Base-by-base conservation (phyloP, 2,113 vertebrate genomes). In the Barbus barbus region DNA sequence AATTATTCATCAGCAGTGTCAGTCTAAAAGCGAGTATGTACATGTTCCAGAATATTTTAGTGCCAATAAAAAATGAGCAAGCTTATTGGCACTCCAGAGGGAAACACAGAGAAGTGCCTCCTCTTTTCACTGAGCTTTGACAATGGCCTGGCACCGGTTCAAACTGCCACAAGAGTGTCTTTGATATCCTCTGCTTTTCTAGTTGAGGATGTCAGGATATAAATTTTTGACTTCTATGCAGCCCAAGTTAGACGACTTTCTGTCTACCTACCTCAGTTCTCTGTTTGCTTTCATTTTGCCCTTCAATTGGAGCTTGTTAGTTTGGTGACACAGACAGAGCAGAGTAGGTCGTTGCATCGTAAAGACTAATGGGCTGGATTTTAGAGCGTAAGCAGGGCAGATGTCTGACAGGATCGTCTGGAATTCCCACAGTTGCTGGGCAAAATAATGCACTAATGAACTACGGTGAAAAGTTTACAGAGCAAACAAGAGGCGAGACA, bases 1-100 rank as follows among this genome's bases (percentile, higher is more conserved):
- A 84, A 84, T 87, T 58, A 87, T 87, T 87, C 72, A 87, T 84
- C 51, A 72, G 28, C 48, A 4, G 28, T 72, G 61, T 82, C 79
- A 33, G 63, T 81, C 73, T 78, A 44, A 82, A 75, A 75, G 79
- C 46, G 41, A 84, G 51, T 28, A 74, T 22, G 31, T 28, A 26
- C 61, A 77, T 46, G 46, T 33, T 77, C 28, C 53, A 53, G 74
- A 82, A 84, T 85, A 51, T 85, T 48, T 78, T 58, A 72, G 56
- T 65, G 65, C 31, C 65, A 77, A 73, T 85, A 87, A 72, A 58
- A 87, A 67, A 60, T 26, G 36, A 31, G 71, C 28, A 63, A 51
- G 56, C 65, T 87, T 81, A 84, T 67, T 84, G 82, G n/a, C 63
- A 46, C 58, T 87, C 53, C 78, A 33, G 20, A n/a, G 56, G 31